A percentile compares a stretch with the other conserved stretches of the same genome.
These are phyloP conservation scores for Callyntrura guangdongensis DNA, from an alignment of 2,888 invertebrate species.

Conservation along the genomic window DNA sequence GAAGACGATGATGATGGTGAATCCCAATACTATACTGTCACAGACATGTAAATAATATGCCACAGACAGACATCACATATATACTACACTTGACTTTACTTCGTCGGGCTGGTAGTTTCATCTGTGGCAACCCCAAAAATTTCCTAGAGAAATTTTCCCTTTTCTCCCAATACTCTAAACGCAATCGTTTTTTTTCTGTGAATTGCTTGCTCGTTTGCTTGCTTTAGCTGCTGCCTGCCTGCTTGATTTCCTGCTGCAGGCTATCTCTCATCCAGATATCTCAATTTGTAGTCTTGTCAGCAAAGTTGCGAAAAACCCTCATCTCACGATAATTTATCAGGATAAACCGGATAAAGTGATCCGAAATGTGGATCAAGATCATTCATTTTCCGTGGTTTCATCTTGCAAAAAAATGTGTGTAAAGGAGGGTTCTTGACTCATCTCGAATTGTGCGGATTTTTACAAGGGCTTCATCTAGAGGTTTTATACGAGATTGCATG, in stretches of 20 bases:
- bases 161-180: neutral
- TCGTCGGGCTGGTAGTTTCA: conserved; percentile 3
- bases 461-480: neutral
- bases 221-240: conserved; percentile 18
- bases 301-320: conserved; percentile 70
- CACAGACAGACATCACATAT: conserved; percentile 37
- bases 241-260: conserved; percentile 76
- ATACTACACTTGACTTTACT: conserved; percentile 20
- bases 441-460: neutral
- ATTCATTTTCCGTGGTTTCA: conserved; percentile 76
- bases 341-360: conserved; percentile 78
- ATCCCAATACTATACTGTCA: conserved; percentile 57
- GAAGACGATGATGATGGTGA: neutral
- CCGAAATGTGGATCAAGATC: conserved; percentile 77
- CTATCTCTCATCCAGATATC: conserved; percentile 75
- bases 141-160: conserved; percentile 1
- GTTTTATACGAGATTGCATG: neutral
- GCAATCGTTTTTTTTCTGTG: conserved; percentile 8
- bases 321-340: conserved; percentile 76
- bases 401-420: conserved; percentile 61
- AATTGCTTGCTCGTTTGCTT: conserved; percentile 56
- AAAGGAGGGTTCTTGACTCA: conserved; percentile 49
- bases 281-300: conserved; percentile 78
- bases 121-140: conserved; percentile 1
- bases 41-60: conserved; percentile 48